These are phyloP conservation scores for Cyclopterus lumpus DNA, from an alignment of 2,797 vertebrate genomes.

Conservation along the genomic window DNA sequence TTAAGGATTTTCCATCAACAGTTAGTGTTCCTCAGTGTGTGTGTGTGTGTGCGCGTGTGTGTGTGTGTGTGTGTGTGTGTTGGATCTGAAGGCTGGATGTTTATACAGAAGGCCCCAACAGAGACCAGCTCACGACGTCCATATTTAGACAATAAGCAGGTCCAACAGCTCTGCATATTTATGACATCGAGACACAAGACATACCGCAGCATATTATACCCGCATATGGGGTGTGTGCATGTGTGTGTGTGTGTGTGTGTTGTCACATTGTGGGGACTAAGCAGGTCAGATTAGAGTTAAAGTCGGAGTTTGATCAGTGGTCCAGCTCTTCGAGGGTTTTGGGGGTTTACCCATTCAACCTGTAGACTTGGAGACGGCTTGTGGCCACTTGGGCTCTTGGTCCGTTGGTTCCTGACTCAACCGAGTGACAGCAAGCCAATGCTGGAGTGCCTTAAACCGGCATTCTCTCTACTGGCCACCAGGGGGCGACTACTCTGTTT, in stretches of 20 bases:
- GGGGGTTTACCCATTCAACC: too few relatives aligned
- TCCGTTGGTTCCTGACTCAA: too few relatives aligned
- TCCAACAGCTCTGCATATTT: conserved; percentile 57
- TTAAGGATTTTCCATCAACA: conserved; percentile 40
- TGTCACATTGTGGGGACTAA: neutral
- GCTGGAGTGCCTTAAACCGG: neutral
- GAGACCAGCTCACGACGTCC: conserved; percentile 62
- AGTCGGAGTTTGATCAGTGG: neutral
- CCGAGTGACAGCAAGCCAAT: neutral
- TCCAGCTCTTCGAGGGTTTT: too few relatives aligned
- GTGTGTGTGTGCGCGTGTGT: conserved; percentile 5
- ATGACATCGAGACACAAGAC: conserved; percentile 47
- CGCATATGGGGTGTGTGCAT: conserved; percentile 61
- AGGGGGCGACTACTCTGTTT: neutral
- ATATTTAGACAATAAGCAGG: conserved; percentile 70
- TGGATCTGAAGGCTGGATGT: conserved; percentile 46
- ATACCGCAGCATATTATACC: conserved; percentile 57
- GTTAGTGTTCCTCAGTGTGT: neutral
- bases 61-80: conserved; percentile 38
- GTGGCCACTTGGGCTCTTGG: too few relatives aligned
- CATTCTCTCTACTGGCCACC: neutral
- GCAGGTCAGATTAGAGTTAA: neutral
- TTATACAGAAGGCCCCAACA: conserved; percentile 61
- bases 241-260: conserved; percentile 18
- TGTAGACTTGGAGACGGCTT: too few relatives aligned